These are phyloP conservation scores for Chaenodraco wilsoni DNA, from an alignment of 2,797 vertebrate species.

Conservation along the genomic window DNA sequence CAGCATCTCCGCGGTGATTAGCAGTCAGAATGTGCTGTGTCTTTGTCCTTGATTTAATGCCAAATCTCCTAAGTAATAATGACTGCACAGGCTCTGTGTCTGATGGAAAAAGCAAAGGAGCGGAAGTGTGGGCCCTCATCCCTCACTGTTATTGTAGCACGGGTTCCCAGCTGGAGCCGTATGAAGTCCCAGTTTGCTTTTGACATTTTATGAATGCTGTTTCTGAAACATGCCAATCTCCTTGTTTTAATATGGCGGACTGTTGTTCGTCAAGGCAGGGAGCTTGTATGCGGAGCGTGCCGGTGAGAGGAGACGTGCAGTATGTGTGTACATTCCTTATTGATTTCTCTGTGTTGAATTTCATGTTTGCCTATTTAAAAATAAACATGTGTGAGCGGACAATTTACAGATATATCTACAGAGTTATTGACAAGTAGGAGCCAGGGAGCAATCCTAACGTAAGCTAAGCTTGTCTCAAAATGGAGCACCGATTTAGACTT, in stretches of 20 bases:
- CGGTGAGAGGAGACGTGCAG: constrained; percentile 23
- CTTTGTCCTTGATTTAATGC: constrained; percentile 80
- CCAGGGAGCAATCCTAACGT: constrained; percentile 39
- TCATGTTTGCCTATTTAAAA: constrained; percentile 52
- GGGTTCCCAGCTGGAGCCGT: constrained; percentile 61
- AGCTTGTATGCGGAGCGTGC: constrained; percentile 50
- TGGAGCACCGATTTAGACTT: constrained; percentile 32
- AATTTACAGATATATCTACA: constrained; percentile 47
- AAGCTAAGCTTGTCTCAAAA: constrained; percentile 42
- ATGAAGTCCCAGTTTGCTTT: constrained; percentile 64
- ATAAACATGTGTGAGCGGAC: constrained; percentile 50
- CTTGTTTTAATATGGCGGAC: constrained; percentile 74
- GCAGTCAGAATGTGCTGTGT: constrained; percentile 69
- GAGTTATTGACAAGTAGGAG: constrained; percentile 29
- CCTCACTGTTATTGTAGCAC: constrained; percentile 44
- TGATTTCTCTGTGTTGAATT: constrained; percentile 62
- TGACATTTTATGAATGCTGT: constrained; percentile 74
- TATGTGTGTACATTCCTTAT: constrained; percentile 59
- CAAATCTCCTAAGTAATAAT: constrained; percentile 77
- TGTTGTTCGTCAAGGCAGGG: constrained; percentile 54
- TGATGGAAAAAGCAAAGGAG: constrained; percentile 49
- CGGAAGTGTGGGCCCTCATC: constrained; percentile 50
- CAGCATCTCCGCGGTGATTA: constrained; percentile 68
- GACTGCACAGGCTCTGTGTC: constrained; percentile 66
- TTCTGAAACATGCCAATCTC: constrained; percentile 79